phyloP scores from a whole-genome alignment of 2,113 vertebrate species.

The Corydoras maculifer region DNA sequence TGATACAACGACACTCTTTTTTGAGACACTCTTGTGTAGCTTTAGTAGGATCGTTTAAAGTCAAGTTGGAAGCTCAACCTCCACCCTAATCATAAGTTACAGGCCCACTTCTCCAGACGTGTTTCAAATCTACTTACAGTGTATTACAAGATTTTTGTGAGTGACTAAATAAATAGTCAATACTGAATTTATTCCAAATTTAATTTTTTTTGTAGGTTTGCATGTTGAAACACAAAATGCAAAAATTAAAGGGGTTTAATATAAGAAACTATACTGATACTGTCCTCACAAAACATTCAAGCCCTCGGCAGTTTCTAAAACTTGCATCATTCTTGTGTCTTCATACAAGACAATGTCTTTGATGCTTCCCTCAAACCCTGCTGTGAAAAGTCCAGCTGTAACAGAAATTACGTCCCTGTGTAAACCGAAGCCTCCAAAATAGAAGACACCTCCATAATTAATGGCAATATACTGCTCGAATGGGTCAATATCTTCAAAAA shows the following conservation, averaged over 20 bases:
- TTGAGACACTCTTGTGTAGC: too few relatives aligned
- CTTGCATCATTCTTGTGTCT: conserved; percentile 63
- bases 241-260: neutral
- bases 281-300: conserved; percentile 72
- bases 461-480: conserved; percentile 72
- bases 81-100: too few relatives aligned
- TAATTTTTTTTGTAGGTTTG: too few relatives aligned
- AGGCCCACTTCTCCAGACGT: too few relatives aligned
- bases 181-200: too few relatives aligned
- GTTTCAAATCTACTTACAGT: too few relatives aligned
- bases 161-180: too few relatives aligned
- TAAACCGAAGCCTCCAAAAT: conserved; percentile 80
- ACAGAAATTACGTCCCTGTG: conserved; percentile 58
- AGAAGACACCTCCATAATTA: conserved; percentile 71
- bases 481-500: conserved; percentile 72
- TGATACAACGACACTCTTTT: too few relatives aligned
- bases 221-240: too few relatives aligned
- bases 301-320: conserved; percentile 69
- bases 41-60: too few relatives aligned
- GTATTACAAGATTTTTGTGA: too few relatives aligned
- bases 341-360: conserved; percentile 73
- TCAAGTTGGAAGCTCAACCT: too few relatives aligned
- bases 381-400: conserved; percentile 71
- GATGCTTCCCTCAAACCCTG: conserved; percentile 71
- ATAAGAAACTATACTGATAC: conserved; percentile 31